Percentiles rank a stretch among this genome's conserved stretches.
Conservation (phyloP, 2,797 vertebrate species). For the Scarus forsteni region DNA sequence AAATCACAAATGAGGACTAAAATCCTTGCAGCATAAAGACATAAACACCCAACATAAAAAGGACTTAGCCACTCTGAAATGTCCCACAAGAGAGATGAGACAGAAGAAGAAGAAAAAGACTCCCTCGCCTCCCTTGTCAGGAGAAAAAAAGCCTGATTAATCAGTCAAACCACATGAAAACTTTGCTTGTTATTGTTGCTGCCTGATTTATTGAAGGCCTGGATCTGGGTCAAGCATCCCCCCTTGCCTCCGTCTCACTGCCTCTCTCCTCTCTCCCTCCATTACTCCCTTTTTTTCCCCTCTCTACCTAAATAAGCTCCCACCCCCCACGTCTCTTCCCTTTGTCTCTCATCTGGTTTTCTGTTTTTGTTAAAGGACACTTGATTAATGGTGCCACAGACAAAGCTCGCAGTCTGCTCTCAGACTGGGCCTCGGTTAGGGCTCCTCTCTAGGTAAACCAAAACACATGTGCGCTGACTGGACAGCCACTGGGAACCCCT, state of each 20-base stretch:
- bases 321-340: conserved; percentile 76
- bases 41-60: conserved; percentile 53
- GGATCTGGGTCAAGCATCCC: conserved; percentile 76
- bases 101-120: conserved; percentile 63
- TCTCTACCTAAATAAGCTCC: conserved; percentile 72
- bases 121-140: conserved; percentile 52
- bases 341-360: conserved; percentile 88
- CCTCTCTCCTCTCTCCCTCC: conserved; percentile 38
- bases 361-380: conserved; percentile 84
- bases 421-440: conserved; percentile 63
- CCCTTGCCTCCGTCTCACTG: conserved; percentile 18
- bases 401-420: conserved; percentile 80
- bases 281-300: conserved; percentile 43
- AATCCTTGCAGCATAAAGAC: conserved; percentile 53
- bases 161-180: conserved; percentile 81
- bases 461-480: conserved; percentile 78
- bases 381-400: conserved; percentile 85
- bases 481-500: conserved; percentile 67
- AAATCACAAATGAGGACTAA: conserved; percentile 45
- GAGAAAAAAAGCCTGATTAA: conserved; percentile 70
- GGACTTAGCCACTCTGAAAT: conserved; percentile 33
- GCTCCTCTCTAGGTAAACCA: conserved; percentile 76
- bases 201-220: conserved; percentile 84
- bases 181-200: conserved; percentile 84
- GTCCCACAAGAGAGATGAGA: conserved; percentile 52